Base-by-base conservation (phyloP, 2,888 invertebrate species). In the Aphodius granarius region DNA sequence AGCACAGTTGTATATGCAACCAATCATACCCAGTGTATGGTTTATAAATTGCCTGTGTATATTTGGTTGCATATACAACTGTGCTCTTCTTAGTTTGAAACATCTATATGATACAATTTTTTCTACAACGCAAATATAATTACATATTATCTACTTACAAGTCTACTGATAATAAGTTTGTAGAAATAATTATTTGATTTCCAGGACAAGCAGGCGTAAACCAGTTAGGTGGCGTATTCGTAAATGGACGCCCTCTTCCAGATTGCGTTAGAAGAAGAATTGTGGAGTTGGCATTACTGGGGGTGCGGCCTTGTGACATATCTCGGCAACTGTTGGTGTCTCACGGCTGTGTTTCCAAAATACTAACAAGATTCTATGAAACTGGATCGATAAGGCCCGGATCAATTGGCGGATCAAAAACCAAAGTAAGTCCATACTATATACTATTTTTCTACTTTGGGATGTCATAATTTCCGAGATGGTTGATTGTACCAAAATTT, bases 331-430 rank as follows among this genome's bases (percentile, higher is more conserved):
- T 98, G 76, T 91, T 98, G 73, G 98, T 98, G 72, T 97, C 97
- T 0, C 98, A 98, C 85, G 98, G 98, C 76, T 98, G 98, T 88
- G 98, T 98, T 73, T 97, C 97, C 80, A 98, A 98, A 89, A 98
- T 98, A 80, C 90, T 98, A 76, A 97, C 98, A 15, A 90, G 98
- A 81, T 98, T 97, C 89, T 97, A 98, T 88, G 98, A 98, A 89
- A 98, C 98, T 0, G 98, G 98, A 3, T 97, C 97, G 78, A 98
- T 98, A 78, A 91, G 97, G 80, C 98, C 98, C 0, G 98, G 98
- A 0, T 96, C 97, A 68, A 97, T 97, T 81, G 97, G 97, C 19
- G 97, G 97, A 74, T 96, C 95, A 85, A 97, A 97, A 88, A 96
- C 97, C 63, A 97, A 97, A 94, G 97, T 97, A 87, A 88, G 85